phyloP scores from a whole-genome alignment of 2,113 vertebrate genomes.

The Sinocyclocheilus grahami region DNA sequence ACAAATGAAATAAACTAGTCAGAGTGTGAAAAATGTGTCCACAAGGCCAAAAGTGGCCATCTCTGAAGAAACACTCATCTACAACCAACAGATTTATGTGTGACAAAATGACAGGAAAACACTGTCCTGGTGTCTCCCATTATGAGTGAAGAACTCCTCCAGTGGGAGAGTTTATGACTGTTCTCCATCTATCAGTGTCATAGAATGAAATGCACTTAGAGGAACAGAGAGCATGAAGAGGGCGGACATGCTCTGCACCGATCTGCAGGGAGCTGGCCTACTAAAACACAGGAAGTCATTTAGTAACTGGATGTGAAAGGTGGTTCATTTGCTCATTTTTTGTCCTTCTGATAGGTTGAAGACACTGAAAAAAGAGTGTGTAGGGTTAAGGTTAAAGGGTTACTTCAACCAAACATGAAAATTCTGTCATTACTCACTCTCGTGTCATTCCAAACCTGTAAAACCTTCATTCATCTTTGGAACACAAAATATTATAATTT shows the following conservation, averaged over 20 bases:
- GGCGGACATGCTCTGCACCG: constrained; percentile 14
- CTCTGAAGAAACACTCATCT: constrained; percentile 22
- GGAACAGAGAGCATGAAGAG: constrained; percentile 43
- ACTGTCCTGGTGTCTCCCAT: constrained; percentile 39
- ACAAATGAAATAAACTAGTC: background rate
- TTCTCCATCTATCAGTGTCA: constrained; percentile 46
- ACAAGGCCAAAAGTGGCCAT: constrained; percentile 17
- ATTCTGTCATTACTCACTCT: no score
- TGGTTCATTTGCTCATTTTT: constrained; percentile 20
- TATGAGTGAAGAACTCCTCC: constrained; percentile 47
- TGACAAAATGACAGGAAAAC: constrained; percentile 42
- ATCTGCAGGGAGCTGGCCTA: constrained; percentile 46
- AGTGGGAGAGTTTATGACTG: constrained; percentile 46
- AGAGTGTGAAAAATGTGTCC: constrained; percentile 5
- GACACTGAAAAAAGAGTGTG: background rate
- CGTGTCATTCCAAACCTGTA: no score
- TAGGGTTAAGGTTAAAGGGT: background rate
- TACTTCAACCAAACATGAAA: background rate
- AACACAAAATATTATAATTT: no score
- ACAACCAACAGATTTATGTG: constrained; percentile 49
- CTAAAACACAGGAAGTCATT: constrained; percentile 42
- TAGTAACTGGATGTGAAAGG: constrained; percentile 27
- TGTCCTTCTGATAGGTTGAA: background rate
- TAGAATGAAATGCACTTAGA: constrained; percentile 44
- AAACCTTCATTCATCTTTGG: no score